Evolutionary conservation across 2,797 vertebrate species (phyloP), one percentile per base, ranked within the genome.

Genomic region (Pantherophis vulpinus): DNA sequence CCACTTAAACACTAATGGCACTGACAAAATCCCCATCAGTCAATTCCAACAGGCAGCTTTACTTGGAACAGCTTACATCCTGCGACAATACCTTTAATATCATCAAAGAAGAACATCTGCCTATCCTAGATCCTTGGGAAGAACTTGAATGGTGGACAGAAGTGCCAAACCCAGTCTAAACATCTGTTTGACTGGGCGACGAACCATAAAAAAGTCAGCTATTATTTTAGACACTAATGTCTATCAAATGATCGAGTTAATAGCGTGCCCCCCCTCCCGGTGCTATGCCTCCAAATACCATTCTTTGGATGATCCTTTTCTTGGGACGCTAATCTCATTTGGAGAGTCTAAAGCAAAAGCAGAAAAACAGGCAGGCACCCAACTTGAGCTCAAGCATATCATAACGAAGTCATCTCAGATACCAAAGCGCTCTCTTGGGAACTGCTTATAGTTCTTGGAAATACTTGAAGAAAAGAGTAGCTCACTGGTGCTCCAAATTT

Each of bases 221-320:
- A 94, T 20, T 93, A 94, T 94, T 96, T 96, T 96, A 0, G 55
- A 0, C 74, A 79, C 93, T 97, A 97, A 97, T 96, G 95, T 96
- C 94, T 5, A 96, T 95, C 96, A 96, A 96, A 95, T 97, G 97
- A 97, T 95, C 83, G 0, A 23, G 10, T 95, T 96, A 93, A 90
- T 91, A 95, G 56, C 13, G 1, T 74, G 8, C 2, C 13, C 5
- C 13, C 12, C 89, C 0, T 63, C 16, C 58, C 8, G 5, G 47
- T 51, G 47, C 47, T 51, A 51, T 51, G 47, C 86, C 94, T 93
- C 93, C 23, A 66, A 61, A 89, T 59, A 16, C 55, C 37, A 18
- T 60, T 66, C 91, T 94, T 79, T 25, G 0, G 74, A 1, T 0
- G 55, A 32, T 92, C 59, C 0, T 0, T 0, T 13, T 90, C 91